Percentiles rank a stretch among this genome's conserved stretches.
Evolutionary conservation across 2,888 invertebrate genomes (phyloP).

Genomic region (Abrostola triplasia): DNA sequence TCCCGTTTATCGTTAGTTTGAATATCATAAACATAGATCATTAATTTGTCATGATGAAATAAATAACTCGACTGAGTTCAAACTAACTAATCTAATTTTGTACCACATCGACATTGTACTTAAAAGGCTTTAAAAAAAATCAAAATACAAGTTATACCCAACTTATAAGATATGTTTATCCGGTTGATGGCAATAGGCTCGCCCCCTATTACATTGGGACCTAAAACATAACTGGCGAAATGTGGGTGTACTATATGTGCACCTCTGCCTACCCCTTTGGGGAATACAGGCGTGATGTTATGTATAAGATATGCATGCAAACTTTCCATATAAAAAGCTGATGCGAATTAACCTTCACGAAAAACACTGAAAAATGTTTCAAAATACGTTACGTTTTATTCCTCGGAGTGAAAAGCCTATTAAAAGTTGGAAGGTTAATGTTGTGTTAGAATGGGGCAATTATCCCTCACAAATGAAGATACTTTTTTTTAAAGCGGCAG

Average conservation of each 20-base stretch:
- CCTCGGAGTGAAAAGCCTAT: slow-evolving; percentile 55
- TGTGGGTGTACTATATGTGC: too few species aligned
- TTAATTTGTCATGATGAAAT: too few species aligned
- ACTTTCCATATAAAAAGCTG: slow-evolving; percentile 44
- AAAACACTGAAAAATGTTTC: slow-evolving; percentile 39
- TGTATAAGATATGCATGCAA: slow-evolving; percentile 30
- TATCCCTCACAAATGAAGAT: slow-evolving; percentile 62
- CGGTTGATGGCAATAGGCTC: too few species aligned
- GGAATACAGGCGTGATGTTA: too few species aligned
- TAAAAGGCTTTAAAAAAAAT: background rate
- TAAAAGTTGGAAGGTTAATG: slow-evolving; percentile 64
- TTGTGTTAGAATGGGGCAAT: slow-evolving; percentile 62
- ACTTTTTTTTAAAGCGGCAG: slow-evolving; percentile 54
- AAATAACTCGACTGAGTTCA: too few species aligned
- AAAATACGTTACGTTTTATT: slow-evolving; percentile 57
- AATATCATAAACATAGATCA: too few species aligned
- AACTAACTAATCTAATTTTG: too few species aligned
- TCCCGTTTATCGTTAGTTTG: too few species aligned
- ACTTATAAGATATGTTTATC: slow-evolving; percentile 22
- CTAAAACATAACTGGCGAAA: too few species aligned
- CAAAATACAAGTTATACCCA: background rate
- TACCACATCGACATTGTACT: background rate
- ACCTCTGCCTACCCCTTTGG: too few species aligned
- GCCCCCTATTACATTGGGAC: too few species aligned
- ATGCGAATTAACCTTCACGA: slow-evolving; percentile 24